Evolutionary conservation across 2,113 vertebrate species (phyloP).

Genomic region (Gymnobelideus leadbeateri): DNA sequence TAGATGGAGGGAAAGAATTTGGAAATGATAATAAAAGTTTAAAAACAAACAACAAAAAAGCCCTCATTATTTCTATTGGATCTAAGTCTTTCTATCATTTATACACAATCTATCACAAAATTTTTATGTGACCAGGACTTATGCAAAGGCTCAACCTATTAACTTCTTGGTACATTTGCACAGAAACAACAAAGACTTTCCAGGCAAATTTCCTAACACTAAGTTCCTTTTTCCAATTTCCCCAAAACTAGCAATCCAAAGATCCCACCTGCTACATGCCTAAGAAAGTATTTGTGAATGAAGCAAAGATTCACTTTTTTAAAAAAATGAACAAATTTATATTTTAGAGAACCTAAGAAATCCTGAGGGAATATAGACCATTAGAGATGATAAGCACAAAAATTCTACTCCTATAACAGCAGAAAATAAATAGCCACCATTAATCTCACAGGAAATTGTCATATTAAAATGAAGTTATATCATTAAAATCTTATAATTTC

Average conservation of each 20-base stretch:
- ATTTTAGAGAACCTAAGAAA: neutral
- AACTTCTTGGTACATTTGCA: neutral
- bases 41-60: no score
- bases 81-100: neutral
- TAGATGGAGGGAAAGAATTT: neutral
- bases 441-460: neutral
- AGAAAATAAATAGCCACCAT: neutral
- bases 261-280: neutral
- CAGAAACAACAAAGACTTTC: neutral
- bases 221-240: neutral
- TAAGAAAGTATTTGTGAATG: neutral
- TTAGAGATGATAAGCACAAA: neutral
- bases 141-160: neutral
- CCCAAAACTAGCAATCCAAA: neutral
- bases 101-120: neutral
- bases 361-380: neutral
- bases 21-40: neutral
- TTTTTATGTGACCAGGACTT: neutral
- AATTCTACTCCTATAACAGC: neutral
- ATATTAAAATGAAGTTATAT: neutral
- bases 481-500: neutral
- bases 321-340: neutral
- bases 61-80: neutral
- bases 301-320: neutral
- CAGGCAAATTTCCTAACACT: neutral